phyloP scores from a whole-genome alignment of 1,140 invertebrate genomes.

The Tetraneura akinire region DNA sequence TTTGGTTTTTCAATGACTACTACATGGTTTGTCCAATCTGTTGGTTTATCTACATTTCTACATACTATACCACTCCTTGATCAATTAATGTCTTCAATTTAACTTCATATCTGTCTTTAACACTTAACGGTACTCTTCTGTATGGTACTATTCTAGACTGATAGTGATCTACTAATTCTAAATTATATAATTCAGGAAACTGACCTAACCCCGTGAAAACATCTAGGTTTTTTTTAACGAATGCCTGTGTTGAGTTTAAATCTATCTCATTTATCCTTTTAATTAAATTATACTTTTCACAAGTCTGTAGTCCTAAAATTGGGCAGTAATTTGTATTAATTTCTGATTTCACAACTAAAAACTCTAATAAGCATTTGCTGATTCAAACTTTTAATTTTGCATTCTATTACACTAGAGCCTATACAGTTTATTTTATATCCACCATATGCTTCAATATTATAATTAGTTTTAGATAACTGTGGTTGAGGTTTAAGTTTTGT shows the following conservation, averaged over 20 bases:
- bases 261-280: background rate
- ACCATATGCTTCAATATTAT: background rate
- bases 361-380: background rate
- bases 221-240: background rate
- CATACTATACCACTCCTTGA: background rate
- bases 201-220: background rate
- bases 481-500: background rate
- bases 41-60: background rate
- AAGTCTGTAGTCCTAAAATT: background rate
- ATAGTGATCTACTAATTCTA: background rate
- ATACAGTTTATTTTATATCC: background rate
- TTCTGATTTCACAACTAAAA: background rate
- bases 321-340: background rate
- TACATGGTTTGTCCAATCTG: background rate
- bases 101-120: background rate
- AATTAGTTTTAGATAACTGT: background rate
- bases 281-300: background rate
- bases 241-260: background rate
- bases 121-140: background rate
- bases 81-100: background rate
- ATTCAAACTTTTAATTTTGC: background rate
- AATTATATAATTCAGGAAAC: background rate
- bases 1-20: background rate
- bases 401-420: background rate
- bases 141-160: background rate